Evolutionary conservation across 1,140 invertebrate species (phyloP), one percentile per base, ranked within the genome.

Genomic region (Antheraea mylitta): DNA sequence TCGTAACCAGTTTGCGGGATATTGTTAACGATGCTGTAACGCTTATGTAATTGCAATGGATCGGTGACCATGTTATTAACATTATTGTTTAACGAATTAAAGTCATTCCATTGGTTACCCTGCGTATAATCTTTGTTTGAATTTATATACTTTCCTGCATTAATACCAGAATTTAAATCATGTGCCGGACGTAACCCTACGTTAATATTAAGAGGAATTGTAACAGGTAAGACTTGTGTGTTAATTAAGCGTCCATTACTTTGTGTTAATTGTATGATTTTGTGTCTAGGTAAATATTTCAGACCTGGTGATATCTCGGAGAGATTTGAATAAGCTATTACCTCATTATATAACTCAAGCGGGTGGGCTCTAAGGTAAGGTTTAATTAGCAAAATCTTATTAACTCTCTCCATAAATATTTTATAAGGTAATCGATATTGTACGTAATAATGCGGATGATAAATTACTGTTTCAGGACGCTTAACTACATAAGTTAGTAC

Each of bases 391-490:
- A 81, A 11, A 30, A 85, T 64, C 18, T 77, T 76, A 11, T 76
- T 62, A 19, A 85, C 60, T 42, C 82, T 78, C 8, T 71, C 67
- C 9, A 83, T 42, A 37, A 86, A 89, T 22, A 64, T 66, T 9
- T 70, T n/a, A 22, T 85, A 86, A 13, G 87, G 87, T 16, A 90
- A 53, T 60, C 77, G 78, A 65, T 84, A 88, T 79, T 88, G 86
- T 0, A 90, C 79, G 59, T 81, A 86, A 74, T 82, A 86, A 0
- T 74, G 64, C 18, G 69, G 72, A 58, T 75, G 65, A 18, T 74
- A 74, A 10, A 75, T 18, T 0, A 75, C n/a, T 6, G 75, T 75
- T 7, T 68, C 64, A 22, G 66, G 64, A 11, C 67, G 68, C 65
- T 79, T 77, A 6, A 79, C 18, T 10, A 70, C 19, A 48, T 75